These are phyloP conservation scores for Sphaeramia orbicularis DNA, from an alignment of 2,797 vertebrate genomes.

Conservation along the genomic window DNA sequence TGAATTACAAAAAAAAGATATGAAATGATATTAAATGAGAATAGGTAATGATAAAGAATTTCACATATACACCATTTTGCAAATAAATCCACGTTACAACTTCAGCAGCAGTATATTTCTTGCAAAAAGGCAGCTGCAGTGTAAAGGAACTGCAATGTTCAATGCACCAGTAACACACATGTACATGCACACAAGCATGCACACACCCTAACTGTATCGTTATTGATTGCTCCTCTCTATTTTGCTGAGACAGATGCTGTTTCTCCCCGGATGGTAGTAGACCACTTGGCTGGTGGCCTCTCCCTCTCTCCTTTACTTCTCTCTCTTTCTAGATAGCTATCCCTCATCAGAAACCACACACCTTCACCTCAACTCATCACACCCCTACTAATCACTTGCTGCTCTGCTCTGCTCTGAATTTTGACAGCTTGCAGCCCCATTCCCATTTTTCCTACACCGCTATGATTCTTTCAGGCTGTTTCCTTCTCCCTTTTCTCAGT, in stretches of 20 bases:
- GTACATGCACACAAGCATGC: constrained; percentile 24
- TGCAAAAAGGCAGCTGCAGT: constrained; percentile 48
- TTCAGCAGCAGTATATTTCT: background rate
- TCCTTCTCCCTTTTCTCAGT: constrained; percentile 23
- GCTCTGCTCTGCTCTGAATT: constrained; percentile 40
- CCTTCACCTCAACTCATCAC: constrained; percentile 48
- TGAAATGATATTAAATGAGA: too few relatives aligned
- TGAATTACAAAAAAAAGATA: too few relatives aligned
- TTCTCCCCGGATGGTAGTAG: constrained; percentile 66
- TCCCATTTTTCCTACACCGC: constrained; percentile 30
- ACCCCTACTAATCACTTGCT: constrained; percentile 54
- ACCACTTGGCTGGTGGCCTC: constrained; percentile 69
- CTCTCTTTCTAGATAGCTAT: constrained; percentile 51
- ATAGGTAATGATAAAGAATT: background rate
- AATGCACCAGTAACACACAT: constrained; percentile 45
- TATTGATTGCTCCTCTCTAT: constrained; percentile 78
- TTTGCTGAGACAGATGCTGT: constrained; percentile 80
- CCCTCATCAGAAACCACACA: constrained; percentile 58
- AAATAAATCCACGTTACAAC: background rate
- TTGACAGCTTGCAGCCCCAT: constrained; percentile 33
- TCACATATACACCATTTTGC: constrained; percentile 7
- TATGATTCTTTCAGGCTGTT: constrained; percentile 27
- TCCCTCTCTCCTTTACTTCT: constrained; percentile 10
- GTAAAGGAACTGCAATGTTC: constrained; percentile 43
- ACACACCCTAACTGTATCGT: constrained; percentile 73